Percentiles rank a stretch among this genome's conserved stretches.
Evolutionary conservation across 2,113 vertebrate species (phyloP).

Genomic region (Candoia aspera): DNA sequence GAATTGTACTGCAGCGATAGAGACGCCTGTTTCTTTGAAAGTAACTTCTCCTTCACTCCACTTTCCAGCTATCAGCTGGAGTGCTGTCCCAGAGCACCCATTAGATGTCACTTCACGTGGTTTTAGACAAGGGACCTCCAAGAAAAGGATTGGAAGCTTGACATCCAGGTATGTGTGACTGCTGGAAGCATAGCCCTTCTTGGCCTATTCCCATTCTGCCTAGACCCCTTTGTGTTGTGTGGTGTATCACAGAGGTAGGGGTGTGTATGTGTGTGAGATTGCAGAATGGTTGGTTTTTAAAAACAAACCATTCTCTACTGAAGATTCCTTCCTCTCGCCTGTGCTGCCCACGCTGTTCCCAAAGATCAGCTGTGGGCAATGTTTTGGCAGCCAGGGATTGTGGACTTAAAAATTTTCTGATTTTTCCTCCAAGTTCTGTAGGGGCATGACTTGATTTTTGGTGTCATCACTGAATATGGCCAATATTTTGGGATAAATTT

Average conservation of each 20-base stretch:
- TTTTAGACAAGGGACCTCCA: slow-evolving; percentile 91
- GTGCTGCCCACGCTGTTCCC: neutral
- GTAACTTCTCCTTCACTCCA: neutral
- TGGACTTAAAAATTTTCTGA: neutral
- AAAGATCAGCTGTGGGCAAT: neutral
- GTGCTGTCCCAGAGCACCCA: slow-evolving; percentile 82
- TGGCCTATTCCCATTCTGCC: neutral
- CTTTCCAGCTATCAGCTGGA: slow-evolving; percentile 92
- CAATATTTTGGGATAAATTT: neutral
- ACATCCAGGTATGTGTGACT: slow-evolving; percentile 79
- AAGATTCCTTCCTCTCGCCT: neutral
- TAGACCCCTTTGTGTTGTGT: too few relatives aligned
- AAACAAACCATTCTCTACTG: neutral
- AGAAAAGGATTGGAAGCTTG: slow-evolving; percentile 76
- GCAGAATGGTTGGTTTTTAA: neutral
- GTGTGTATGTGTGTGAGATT: neutral
- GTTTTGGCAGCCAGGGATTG: neutral
- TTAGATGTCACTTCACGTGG: slow-evolving; percentile 94
- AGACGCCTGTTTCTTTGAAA: neutral
- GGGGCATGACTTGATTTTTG: neutral
- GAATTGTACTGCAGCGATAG: neutral
- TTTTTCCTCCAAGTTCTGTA: neutral
- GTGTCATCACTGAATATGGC: neutral
- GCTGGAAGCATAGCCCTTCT: neutral
- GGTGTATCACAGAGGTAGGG: neutral